Evolutionary conservation across 2,113 vertebrate genomes (phyloP).

Genomic region (Heterotilapia buettikoferi): DNA sequence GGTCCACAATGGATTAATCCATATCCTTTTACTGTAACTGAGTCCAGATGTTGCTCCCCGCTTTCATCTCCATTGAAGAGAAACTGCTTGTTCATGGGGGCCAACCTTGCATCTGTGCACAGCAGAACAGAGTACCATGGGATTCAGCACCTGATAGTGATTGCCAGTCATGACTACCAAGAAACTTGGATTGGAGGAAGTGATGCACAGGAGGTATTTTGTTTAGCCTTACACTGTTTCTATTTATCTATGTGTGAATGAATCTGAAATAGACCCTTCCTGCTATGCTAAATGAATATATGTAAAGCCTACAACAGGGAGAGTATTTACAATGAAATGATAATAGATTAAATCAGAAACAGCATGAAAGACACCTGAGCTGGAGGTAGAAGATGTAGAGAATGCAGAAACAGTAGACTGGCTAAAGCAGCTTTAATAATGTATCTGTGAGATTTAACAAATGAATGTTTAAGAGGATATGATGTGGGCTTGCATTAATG

Average conservation of each 20-base stretch:
- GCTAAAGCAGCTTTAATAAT: neutral
- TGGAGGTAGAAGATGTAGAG: neutral
- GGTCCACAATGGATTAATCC: neutral
- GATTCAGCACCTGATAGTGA: neutral
- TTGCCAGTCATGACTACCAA: neutral
- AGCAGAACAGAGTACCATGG: neutral
- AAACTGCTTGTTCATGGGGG: neutral
- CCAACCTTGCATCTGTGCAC: neutral
- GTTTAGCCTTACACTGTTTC: neutral
- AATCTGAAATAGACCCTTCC: neutral
- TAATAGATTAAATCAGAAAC: neutral
- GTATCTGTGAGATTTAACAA: neutral
- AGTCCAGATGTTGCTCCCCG: neutral
- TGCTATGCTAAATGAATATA: neutral
- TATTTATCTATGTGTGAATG: neutral
- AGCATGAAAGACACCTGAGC: neutral
- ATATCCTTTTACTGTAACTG: neutral
- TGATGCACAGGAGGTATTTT: neutral
- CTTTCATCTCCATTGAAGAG: neutral
- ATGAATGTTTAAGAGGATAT: neutral
- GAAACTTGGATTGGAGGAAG: neutral
- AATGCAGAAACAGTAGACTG: neutral
- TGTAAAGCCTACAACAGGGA: neutral
- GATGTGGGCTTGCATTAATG: neutral
- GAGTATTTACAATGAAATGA: neutral